Evolutionary conservation across 1,140 invertebrate genomes (phyloP).

Genomic region (Zeugodacus cucurbitae): DNA sequence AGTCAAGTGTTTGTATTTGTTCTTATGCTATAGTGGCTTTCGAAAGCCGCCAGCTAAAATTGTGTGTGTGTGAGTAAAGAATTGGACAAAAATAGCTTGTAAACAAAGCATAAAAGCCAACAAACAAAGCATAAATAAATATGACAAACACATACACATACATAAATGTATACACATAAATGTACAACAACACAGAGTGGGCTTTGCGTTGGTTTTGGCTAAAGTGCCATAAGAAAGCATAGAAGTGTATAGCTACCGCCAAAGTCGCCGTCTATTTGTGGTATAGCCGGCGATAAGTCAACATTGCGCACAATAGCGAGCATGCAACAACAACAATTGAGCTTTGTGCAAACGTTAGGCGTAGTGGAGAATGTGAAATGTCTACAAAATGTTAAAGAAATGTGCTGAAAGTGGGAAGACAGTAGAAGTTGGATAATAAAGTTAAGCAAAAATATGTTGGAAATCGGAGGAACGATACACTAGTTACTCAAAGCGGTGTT

Average conservation of each 20-base stretch:
- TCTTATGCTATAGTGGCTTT: neutral
- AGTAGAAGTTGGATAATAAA: neutral
- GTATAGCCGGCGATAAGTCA: neutral
- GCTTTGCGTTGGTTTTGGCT: neutral
- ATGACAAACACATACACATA: neutral
- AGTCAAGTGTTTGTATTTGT: neutral
- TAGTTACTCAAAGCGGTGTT: no score
- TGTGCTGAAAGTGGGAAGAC: neutral
- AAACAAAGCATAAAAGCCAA: constrained; percentile 7
- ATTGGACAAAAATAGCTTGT: neutral
- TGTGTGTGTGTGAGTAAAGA: neutral
- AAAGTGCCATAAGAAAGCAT: neutral
- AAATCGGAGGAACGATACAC: no score
- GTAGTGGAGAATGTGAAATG: neutral
- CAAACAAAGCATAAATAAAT: constrained; percentile 6
- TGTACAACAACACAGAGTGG: no score
- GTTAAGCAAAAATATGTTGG: neutral
- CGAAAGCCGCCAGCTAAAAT: neutral
- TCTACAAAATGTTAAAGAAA: neutral
- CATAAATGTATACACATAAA: no score
- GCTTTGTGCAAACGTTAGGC: neutral
- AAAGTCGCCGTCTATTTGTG: neutral
- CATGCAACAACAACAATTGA: neutral
- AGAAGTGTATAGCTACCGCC: neutral
- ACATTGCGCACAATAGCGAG: neutral